These are phyloP conservation scores for Poeciliopsis infans DNA, from an alignment of 2,797 vertebrate genomes.

Conservation along the genomic window DNA sequence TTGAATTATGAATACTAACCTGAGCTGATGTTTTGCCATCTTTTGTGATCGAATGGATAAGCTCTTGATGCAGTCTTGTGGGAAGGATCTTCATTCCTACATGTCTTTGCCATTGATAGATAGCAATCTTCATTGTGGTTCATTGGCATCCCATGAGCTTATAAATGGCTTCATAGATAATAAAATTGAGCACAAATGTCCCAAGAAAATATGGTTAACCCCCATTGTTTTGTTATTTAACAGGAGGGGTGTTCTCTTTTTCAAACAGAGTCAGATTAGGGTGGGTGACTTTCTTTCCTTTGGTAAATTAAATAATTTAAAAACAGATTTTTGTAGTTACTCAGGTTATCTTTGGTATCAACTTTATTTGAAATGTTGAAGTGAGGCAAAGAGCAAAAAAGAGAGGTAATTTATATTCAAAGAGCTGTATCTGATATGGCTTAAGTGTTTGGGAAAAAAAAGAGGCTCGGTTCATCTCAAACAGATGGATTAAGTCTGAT, in stretches of 20 bases:
- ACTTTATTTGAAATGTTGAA: background rate
- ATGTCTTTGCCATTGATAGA: background rate
- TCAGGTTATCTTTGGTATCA: background rate
- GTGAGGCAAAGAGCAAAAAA: background rate
- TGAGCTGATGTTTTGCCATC: background rate
- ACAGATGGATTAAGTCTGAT: conserved; percentile 27
- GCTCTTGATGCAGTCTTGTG: background rate
- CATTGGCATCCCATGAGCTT: background rate
- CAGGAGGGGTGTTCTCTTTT: background rate
- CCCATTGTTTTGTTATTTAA: background rate
- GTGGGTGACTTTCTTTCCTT: background rate
- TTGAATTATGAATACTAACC: background rate
- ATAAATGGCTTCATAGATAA: background rate
- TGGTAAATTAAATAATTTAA: background rate
- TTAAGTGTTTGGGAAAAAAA: conserved; percentile 45
- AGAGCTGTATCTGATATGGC: background rate
- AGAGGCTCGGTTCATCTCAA: conserved; percentile 17
- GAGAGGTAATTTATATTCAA: background rate
- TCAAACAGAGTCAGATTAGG: background rate
- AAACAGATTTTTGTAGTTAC: background rate
- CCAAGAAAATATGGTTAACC: background rate
- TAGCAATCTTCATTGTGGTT: background rate
- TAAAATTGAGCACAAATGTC: background rate
- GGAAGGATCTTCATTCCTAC: background rate
- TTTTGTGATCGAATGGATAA: background rate